Percentiles rank a stretch among this genome's conserved stretches.
phyloP scores from a whole-genome alignment of 1,140 invertebrate genomes.

The Aphaenogaster floridana region DNA sequence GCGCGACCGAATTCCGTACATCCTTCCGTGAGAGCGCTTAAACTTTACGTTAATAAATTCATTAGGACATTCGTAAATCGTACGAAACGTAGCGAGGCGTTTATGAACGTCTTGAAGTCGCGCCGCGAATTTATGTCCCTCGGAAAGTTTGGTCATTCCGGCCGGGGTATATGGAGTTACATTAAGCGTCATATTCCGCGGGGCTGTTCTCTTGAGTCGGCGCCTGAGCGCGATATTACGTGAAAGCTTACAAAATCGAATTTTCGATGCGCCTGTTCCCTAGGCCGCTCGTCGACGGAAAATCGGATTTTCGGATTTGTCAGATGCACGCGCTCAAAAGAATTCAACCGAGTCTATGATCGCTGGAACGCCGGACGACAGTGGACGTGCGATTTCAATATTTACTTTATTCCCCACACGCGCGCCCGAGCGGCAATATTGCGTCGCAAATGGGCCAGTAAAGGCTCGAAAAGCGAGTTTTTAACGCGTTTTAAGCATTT shows the following conservation, averaged over 20 bases:
- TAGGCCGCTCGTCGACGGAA: slow-evolving; percentile 50
- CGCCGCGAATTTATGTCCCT: slow-evolving; percentile 51
- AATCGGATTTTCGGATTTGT: slow-evolving; percentile 76
- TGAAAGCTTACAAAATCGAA: slow-evolving; percentile 76
- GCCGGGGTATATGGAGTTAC: slow-evolving; percentile 48
- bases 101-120: slow-evolving; percentile 65
- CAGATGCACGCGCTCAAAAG: slow-evolving; percentile 70
- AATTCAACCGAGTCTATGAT: slow-evolving; percentile 59
- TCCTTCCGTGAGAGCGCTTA: slow-evolving; percentile 14
- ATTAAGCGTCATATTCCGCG: slow-evolving; percentile 57
- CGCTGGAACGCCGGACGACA: slow-evolving; percentile 27
- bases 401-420: slow-evolving; percentile 57
- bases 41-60: slow-evolving; percentile 62
- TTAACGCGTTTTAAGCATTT: slow-evolving; percentile 40
- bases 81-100: slow-evolving; percentile 57
- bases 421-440: slow-evolving; percentile 12
- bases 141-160: slow-evolving; percentile 59
- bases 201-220: slow-evolving; percentile 21
- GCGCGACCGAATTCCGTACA: slow-evolving; percentile 3
- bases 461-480: slow-evolving; percentile 27
- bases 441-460: slow-evolving; percentile 14
- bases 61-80: slow-evolving; percentile 63
- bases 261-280: slow-evolving; percentile 71
- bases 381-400: slow-evolving; percentile 63
- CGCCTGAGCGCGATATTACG: slow-evolving; percentile 69